Percentiles rank a stretch among this genome's conserved stretches.
phyloP scores from a whole-genome alignment of 2,888 invertebrate species.

The Strigamia maritima region DNA sequence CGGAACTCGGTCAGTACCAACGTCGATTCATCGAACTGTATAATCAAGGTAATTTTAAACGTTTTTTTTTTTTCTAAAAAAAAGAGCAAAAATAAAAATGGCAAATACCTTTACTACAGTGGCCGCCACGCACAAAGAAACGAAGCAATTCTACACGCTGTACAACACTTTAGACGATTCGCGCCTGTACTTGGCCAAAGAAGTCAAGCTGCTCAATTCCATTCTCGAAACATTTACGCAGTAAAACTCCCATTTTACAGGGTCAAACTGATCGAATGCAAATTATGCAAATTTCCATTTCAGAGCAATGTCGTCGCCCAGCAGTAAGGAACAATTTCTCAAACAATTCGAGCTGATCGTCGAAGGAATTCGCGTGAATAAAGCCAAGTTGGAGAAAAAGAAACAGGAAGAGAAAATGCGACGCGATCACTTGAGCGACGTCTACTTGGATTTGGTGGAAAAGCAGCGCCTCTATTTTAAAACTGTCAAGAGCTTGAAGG shows the following conservation, averaged over 20 bases:
- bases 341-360: slow-evolving; percentile 86
- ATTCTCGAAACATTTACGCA: slow-evolving; percentile 83
- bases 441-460: slow-evolving; percentile 58
- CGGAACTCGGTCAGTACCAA: slow-evolving; percentile 93
- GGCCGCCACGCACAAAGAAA: slow-evolving; percentile 91
- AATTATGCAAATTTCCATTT: slow-evolving; percentile 41
- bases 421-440: slow-evolving; percentile 64
- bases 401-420: slow-evolving; percentile 66
- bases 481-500: slow-evolving; percentile 71
- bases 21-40: slow-evolving; percentile 92
- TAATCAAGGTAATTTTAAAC: slow-evolving; percentile 74
- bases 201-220: slow-evolving; percentile 80
- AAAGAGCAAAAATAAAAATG: background rate
- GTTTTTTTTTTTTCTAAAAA: too few relatives aligned
- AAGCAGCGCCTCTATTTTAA: slow-evolving; percentile 72
- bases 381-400: slow-evolving; percentile 65
- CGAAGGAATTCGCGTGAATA: slow-evolving; percentile 81
- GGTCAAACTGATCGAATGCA: too few relatives aligned
- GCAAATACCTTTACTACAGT: slow-evolving; percentile 61
- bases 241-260: slow-evolving; percentile 60
- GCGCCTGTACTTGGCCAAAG: slow-evolving; percentile 87
- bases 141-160: slow-evolving; percentile 93
- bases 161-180: slow-evolving; percentile 94
- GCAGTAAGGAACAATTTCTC: slow-evolving; percentile 82
- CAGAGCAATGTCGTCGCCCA: slow-evolving; percentile 77